These are phyloP conservation scores for Cheilosia vernalis DNA, from an alignment of 2,888 invertebrate genomes.

Conservation along the genomic window DNA sequence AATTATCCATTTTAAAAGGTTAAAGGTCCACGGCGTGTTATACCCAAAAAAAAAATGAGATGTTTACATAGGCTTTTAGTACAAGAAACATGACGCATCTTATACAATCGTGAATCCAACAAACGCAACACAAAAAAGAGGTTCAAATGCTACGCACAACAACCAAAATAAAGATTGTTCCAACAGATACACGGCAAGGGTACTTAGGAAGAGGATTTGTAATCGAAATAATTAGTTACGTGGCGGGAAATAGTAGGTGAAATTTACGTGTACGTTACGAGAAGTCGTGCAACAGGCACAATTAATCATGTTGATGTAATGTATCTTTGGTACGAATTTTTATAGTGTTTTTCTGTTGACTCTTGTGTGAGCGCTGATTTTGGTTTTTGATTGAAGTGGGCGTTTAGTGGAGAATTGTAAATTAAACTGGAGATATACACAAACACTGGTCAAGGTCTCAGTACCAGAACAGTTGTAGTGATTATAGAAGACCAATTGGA, in stretches of 20 bases:
- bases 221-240: slow-evolving; percentile 39
- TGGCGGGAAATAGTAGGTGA: slow-evolving; percentile 6
- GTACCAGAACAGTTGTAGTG: no score
- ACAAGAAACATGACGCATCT: not conserved
- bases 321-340: not conserved
- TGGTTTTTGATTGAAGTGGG: not conserved
- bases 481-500: no score
- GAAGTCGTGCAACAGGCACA: slow-evolving; percentile 14
- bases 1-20: not conserved
- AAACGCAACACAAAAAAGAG: not conserved
- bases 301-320: slow-evolving; percentile 22
- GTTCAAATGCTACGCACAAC: slow-evolving; percentile 26
- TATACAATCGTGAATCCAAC: slow-evolving; percentile 5
- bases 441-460: no score
- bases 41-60: not conserved
- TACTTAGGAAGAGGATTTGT: slow-evolving; percentile 1
- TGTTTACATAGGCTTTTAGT: slow-evolving; percentile 2
- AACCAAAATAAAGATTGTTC: slow-evolving; percentile 12
- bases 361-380: not conserved
- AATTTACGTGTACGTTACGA: slow-evolving; percentile 9
- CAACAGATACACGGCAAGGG: not conserved
- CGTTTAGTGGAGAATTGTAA: not conserved
- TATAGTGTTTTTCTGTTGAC: not conserved
- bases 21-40: slow-evolving; percentile 1
- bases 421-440: no score